These are phyloP conservation scores for Nothura maculosa DNA, from an alignment of 2,797 vertebrate genomes.

Conservation along the genomic window DNA sequence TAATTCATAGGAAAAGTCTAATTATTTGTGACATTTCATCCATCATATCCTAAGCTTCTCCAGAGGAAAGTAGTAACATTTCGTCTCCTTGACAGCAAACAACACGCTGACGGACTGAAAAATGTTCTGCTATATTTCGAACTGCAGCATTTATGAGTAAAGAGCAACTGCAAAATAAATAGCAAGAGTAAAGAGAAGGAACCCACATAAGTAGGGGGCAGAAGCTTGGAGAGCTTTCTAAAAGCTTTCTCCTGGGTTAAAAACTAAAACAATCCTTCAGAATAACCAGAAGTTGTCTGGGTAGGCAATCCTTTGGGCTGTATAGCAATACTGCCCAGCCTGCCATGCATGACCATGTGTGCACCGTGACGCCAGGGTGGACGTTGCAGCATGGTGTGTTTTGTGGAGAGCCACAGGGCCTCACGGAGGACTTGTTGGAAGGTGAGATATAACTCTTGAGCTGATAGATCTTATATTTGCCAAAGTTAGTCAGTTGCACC, in stretches of 20 bases:
- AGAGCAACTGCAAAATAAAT: slow-evolving; percentile 75
- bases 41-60: slow-evolving; percentile 77
- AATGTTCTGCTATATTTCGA: slow-evolving; percentile 76
- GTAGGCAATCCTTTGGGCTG: not conserved
- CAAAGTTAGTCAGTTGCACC: not conserved
- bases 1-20: slow-evolving; percentile 76
- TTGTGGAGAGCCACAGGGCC: not conserved
- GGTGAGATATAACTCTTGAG: not conserved
- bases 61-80: slow-evolving; percentile 75
- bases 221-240: slow-evolving; percentile 56
- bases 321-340: not conserved
- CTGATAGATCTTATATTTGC: not conserved
- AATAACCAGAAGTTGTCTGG: not conserved
- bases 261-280: slow-evolving; percentile 51
- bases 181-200: slow-evolving; percentile 71
- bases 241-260: slow-evolving; percentile 57
- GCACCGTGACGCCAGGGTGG: not conserved
- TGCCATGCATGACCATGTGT: not conserved
- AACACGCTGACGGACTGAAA: slow-evolving; percentile 72
- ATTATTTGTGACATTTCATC: slow-evolving; percentile 81
- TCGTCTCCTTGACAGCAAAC: slow-evolving; percentile 79
- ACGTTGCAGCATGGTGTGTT: not conserved
- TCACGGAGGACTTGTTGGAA: not conserved
- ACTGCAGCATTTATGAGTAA: slow-evolving; percentile 69
- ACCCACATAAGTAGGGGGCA: slow-evolving; percentile 63